Evolutionary conservation across 2,113 vertebrate species (phyloP), one percentile per base, ranked within the genome.

Genomic region (Triplophysa rosa): DNA sequence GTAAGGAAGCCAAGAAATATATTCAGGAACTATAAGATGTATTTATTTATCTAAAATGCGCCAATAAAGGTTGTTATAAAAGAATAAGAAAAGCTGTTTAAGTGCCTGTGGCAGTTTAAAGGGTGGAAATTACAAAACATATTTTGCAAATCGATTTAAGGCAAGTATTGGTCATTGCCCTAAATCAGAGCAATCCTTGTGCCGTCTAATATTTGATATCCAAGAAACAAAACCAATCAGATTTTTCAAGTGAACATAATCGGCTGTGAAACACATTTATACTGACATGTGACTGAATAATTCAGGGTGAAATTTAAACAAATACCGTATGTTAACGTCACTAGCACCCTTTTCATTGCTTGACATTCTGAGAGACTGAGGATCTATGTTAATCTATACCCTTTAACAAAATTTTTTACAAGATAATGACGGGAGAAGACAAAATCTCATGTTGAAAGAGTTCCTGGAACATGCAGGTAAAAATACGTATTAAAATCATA

Each of bases 31-130:
- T 64, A 64, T 78, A 21, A 24, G 42, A 16, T 67, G 61, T 59
- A 65, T 74, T 86, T 72, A 65, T 78, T 80, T 33, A 47, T 70
- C 62, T 79, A 73, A 45, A 49, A 63, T 69, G 21, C 67, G 58
- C 49, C 56, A 72, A 40, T 77, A 56, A 75, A 72, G 13, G 63
- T 47, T 24, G 65, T 74, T 82, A 82, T 33, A 70, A 80, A 82
- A 77, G 58, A 33, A 19, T 59, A 59, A 78, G 45, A 21, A 26
- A 69, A 47, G 79, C 63, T n/a, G n/a, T n/a, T n/a, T n/a, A n/a
- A n/a, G 21, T 47, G 17, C 47, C 70, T 74, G 62, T 70, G 67
- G 63, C 29, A 65, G 8, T 12, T 24, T 33, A 10, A 42, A 29
- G 47, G 59, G 64, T 62, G 49, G 79, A 69, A 21, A 70, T 16